Conservation (phyloP, 1,140 invertebrate species). For the Polypedilum vanderplanki region DNA sequence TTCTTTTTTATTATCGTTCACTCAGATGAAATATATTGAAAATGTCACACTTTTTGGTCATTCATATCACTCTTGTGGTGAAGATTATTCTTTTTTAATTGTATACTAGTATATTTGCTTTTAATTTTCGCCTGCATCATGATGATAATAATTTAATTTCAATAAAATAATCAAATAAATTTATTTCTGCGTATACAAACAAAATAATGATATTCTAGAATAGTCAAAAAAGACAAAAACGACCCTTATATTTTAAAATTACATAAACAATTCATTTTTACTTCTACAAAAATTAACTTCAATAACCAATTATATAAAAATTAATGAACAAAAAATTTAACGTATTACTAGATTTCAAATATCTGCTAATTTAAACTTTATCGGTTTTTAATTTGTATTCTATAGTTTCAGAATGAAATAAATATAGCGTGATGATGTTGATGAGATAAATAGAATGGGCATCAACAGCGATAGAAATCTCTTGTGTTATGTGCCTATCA, state of each 20-base stretch:
- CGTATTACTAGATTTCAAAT: too few relatives aligned
- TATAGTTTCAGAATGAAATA: background rate
- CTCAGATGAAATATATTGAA: background rate
- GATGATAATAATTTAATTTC: background rate
- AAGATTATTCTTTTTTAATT: background rate
- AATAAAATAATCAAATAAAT: constrained; percentile 9
- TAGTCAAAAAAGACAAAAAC: too few relatives aligned
- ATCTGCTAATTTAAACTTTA: too few relatives aligned
- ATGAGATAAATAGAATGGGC: background rate
- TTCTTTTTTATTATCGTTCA: background rate
- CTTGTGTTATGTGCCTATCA: background rate
- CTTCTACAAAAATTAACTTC: too few relatives aligned
- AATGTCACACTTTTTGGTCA: constrained; percentile 16
- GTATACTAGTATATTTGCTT: background rate
- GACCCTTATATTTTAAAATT: too few relatives aligned
- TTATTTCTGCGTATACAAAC: background rate
- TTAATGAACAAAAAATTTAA: too few relatives aligned
- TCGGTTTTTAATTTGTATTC: too few relatives aligned
- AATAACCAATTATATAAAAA: too few relatives aligned
- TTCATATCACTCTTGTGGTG: constrained; percentile 19
- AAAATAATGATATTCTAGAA: too few relatives aligned
- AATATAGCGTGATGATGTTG: background rate
- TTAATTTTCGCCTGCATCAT: background rate
- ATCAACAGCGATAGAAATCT: background rate
- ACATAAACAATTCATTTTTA: too few relatives aligned